Percentiles rank a stretch among this genome's conserved stretches.
phyloP scores from a whole-genome alignment of 2,888 invertebrate species.

The Pristionchus arcanus region DNA sequence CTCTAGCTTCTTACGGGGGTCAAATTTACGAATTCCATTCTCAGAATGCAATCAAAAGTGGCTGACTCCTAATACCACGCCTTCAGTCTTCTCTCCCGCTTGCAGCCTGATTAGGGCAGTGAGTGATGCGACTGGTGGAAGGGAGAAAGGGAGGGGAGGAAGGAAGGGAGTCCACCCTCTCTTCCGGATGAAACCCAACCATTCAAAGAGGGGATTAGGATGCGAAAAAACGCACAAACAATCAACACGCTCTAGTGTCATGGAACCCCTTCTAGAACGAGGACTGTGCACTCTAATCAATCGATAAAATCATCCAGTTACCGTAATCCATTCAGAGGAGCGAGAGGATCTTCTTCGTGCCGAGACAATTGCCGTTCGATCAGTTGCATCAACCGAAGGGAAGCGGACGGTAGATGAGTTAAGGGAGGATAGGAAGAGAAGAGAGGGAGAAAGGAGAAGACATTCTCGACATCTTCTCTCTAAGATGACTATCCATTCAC shows the following conservation, averaged over 20 bases:
- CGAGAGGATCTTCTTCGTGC: conserved; percentile 89
- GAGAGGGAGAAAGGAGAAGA: conserved; percentile 21
- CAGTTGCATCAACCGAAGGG: conserved; percentile 22
- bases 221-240: not conserved
- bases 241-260: not conserved
- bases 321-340: conserved; percentile 82
- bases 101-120: conserved; percentile 38
- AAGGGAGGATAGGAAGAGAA: not conserved
- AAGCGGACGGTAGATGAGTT: conserved; percentile 36
- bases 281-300: not conserved
- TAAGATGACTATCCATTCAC: conserved; percentile 92
- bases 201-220: conserved; percentile 1
- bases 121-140: conserved; percentile 39
- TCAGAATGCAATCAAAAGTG: conserved; percentile 33
- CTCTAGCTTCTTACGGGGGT: conserved; percentile 6
- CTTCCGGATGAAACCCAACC: not conserved
- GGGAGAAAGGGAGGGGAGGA: not conserved
- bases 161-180: conserved; percentile 24
- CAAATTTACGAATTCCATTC: not conserved
- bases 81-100: conserved; percentile 4
- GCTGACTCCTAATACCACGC: conserved; percentile 9
- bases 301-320: not conserved
- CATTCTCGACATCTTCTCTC: conserved; percentile 55
- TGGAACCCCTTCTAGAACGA: not conserved
- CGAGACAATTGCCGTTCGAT: conserved; percentile 83